These are phyloP conservation scores for Galendromus occidentalis DNA, from an alignment of 1,140 invertebrate species.

Conservation along the genomic window DNA sequence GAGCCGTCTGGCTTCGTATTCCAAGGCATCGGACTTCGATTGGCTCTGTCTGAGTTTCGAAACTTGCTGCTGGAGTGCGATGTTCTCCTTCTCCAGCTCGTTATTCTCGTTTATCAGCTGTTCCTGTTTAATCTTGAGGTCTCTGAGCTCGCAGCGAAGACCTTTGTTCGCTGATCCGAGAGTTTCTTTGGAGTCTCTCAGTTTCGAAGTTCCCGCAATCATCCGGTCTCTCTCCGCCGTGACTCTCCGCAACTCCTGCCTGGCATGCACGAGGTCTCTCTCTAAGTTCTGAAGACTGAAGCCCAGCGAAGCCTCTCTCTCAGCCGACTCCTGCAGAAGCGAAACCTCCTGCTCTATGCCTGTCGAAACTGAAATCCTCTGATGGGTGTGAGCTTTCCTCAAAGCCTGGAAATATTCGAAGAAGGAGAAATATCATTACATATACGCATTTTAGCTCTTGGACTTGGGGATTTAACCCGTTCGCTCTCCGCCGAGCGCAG, in stretches of 20 bases:
- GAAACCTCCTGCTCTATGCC: constrained; percentile 94
- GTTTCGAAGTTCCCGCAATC: constrained; percentile 48
- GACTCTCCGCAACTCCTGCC: constrained; percentile 54
- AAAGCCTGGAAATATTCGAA: constrained; percentile 60
- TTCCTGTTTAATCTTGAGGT: constrained; percentile 73
- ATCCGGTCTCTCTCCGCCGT: constrained; percentile 46
- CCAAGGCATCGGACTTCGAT: constrained; percentile 91
- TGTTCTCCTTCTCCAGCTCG: constrained; percentile 95
- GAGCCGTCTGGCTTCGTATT: constrained; percentile 76
- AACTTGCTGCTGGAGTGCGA: constrained; percentile 86
- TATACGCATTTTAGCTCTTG: too few relatives aligned
- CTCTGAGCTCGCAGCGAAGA: constrained; percentile 57
- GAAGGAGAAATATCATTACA: too few relatives aligned
- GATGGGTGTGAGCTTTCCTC: constrained; percentile 78
- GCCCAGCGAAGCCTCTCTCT: constrained; percentile 72
- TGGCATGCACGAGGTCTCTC: constrained; percentile 49
- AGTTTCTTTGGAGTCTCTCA: constrained; percentile 16
- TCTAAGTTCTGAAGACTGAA: constrained; percentile 74
- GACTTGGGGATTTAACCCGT: too few relatives aligned
- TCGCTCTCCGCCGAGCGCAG: too few relatives aligned
- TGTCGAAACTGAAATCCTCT: constrained; percentile 67
- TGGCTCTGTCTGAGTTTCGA: constrained; percentile 59
- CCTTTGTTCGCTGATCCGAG: constrained; percentile 55
- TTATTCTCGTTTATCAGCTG: constrained; percentile 73
- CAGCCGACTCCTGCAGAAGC: constrained; percentile 73